Evolutionary conservation across 2,113 vertebrate species (phyloP), one percentile per base, ranked within the genome.

Genomic region (Microtus pennsylvanicus): DNA sequence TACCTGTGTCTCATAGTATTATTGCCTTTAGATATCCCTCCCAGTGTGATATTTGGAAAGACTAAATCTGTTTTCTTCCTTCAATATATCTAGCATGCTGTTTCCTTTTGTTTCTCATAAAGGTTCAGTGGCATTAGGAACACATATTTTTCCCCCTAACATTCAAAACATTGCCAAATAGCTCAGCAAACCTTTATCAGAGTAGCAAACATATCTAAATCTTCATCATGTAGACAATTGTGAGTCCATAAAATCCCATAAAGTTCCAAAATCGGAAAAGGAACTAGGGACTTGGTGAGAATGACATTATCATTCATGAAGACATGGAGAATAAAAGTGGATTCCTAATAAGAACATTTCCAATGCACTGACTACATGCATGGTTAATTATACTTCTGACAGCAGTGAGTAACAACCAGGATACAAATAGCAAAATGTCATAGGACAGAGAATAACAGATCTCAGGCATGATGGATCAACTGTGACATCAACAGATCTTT

Each of bases 231-330:
- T 7, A 14, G 42, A 78, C 6, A 89, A 22, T 55, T 83, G 33
- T 91, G 42, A 90, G 83, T 87, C 85, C 42, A n/a, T 45, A 5
- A 82, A 92, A 86, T 35, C 77, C 3, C 2, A 45, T 14, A 28
- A 26, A 93, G 16, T 72, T 78, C 87, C 90, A 77, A 38, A 76
- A 70, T 88, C 45, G 90, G 94, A 70, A 91, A 94, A 83, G 47
- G 7, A 89, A 88, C 12, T 74, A 0, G 45, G 87, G 61, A 61
- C 50, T 81, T 92, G 61, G 1, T 61, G 11, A 75, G 35, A 77
- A 87, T 94, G 47, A 95, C 93, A 58, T 35, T 1, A 52, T 90
- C 91, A 38, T 38, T 81, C 19, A 83, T 0, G 78, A 91, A 92
- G 52, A 47, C 74, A 47, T 6, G 42, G 61, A 92, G 42, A 89